Evolutionary conservation across 2,888 invertebrate genomes (phyloP), one percentile per base, ranked within the genome.

Genomic region (Caenorhabditis angaria): DNA sequence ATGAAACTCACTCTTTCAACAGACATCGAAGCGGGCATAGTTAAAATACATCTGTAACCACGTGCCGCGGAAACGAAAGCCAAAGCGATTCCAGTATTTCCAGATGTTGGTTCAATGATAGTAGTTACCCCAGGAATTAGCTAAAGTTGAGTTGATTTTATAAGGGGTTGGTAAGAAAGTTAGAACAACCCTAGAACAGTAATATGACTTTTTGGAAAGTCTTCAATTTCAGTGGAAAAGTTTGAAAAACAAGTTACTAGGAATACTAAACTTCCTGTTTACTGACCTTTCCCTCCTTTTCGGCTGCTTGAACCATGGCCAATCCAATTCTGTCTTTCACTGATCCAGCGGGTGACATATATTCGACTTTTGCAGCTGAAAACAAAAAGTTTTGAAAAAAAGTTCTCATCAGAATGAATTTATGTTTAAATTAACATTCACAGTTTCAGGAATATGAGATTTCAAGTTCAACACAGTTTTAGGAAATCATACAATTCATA

Each of bases 1-100:
- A 22, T 14, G 57, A 22, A 20, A 4, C 78, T 10, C 57, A 84
- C 85, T 65, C 87, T 65, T 63, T 88, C 87, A 12, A 77, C 77
- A 72, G 83, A 83, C 84, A 87, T 88, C 22, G 81, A 80, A 2
- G 85, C 69, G 8, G 88, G 86, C 87, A 88, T 88, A 3, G 84
- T 84, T 14, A 87, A 69, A 57, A 87, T 83, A 18, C 84, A 76
- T 47, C 81, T 70, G 69, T 88, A 88, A 32, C 84, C 85, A 41
- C 78, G 73, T n/a, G 82, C 80, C 20, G 87, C 86, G 1, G 83
- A 78, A 1, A 85, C 83, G 61, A 87, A 83, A 0, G 88, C 88
- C 67, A 88, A 65, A 1, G 87, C 88, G n/a, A 84, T 85, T 53
- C 86, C 86, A 20, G 86, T 87, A 67, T 87, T 87, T 55, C 86